These are phyloP conservation scores for Cyrtonyx montezumae DNA, from an alignment of 2,113 vertebrate species.

Conservation along the genomic window DNA sequence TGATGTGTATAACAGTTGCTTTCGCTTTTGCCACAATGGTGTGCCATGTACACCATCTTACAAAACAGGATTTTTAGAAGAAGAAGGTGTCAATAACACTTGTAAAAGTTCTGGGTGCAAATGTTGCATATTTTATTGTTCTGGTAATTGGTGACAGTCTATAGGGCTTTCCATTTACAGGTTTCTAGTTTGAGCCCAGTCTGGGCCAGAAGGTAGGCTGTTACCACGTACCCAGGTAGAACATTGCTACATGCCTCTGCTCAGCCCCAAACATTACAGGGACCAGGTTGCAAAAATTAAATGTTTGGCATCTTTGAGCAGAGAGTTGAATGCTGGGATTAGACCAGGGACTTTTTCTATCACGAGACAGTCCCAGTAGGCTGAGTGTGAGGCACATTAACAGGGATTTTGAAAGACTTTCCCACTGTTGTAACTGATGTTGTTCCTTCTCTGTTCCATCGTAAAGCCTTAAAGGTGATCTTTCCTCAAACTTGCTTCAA, in stretches of 20 bases:
- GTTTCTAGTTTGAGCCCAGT: not conserved
- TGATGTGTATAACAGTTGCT: not conserved
- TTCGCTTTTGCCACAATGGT: not conserved
- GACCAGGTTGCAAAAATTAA: not conserved
- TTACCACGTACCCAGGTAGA: not conserved
- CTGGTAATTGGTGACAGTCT: rapidly evolving
- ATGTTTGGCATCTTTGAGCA: not conserved
- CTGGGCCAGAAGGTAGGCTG: not conserved
- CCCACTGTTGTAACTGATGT: not conserved
- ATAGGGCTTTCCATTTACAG: not conserved
- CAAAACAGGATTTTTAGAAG: not conserved
- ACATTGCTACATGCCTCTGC: not conserved
- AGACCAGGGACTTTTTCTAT: not conserved
- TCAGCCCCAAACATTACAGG: not conserved
- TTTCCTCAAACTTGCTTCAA: not conserved
- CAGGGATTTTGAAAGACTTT: not conserved
- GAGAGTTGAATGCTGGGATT: not conserved
- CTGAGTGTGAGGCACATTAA: not conserved
- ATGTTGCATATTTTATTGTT: not conserved
- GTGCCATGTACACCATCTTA: not conserved
- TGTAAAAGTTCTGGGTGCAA: not conserved
- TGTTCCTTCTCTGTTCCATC: not conserved
- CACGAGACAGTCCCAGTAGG: not conserved
- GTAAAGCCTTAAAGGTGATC: not conserved
- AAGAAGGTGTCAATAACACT: not conserved